phyloP scores from a whole-genome alignment of 2,113 vertebrate species.

The Pelodiscus sinensis region DNA sequence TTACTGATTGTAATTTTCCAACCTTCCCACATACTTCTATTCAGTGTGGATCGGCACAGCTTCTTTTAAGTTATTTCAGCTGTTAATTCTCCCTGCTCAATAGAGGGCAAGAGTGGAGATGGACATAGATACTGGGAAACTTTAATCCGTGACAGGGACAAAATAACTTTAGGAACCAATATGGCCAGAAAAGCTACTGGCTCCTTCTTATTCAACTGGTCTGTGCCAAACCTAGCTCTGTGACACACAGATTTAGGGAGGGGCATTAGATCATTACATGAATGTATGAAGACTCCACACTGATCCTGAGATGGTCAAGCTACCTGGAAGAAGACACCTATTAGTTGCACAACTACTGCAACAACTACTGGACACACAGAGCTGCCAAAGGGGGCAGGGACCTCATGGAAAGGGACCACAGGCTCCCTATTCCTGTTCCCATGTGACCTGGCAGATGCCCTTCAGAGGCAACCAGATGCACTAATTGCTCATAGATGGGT shows the following conservation, averaged over 20 bases:
- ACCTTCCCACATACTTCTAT: not conserved
- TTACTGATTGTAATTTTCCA: not conserved
- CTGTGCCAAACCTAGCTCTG: not conserved
- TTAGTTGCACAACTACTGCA: not conserved
- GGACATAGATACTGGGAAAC: not conserved
- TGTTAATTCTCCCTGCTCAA: not conserved
- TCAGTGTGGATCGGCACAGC: not conserved
- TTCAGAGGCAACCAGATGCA: not conserved
- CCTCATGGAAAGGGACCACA: too few relatives aligned
- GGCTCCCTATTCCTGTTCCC: not conserved
- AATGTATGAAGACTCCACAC: not conserved
- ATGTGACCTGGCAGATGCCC: not conserved
- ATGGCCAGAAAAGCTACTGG: not conserved
- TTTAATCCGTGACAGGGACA: not conserved
- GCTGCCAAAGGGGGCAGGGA: not conserved
- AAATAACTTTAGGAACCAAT: not conserved
- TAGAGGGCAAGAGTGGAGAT: not conserved
- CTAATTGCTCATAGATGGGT: not conserved
- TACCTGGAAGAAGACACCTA: not conserved
- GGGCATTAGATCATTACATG: not conserved
- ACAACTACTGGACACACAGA: accelerated
- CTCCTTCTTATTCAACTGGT: not conserved
- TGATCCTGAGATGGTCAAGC: not conserved
- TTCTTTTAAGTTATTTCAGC: not conserved
- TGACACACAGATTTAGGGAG: not conserved